Evolutionary conservation across 2,113 vertebrate genomes (phyloP).

Genomic region (Mormyrus iriodes): DNA sequence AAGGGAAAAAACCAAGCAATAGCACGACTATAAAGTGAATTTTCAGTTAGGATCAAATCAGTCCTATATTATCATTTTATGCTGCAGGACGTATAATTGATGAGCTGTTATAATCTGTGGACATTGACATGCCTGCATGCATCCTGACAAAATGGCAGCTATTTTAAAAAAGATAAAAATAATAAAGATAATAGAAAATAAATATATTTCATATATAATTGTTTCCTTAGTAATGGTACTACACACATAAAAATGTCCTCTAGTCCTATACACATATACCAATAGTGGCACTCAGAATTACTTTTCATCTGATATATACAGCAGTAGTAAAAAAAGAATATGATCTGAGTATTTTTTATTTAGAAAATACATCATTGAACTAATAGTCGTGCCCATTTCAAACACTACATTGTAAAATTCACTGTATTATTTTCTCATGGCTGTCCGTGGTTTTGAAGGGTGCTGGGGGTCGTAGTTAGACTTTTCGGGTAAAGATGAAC

Average conservation of each 20-base stretch:
- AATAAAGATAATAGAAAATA: constrained; percentile 40
- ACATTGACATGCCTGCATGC: constrained; percentile 84
- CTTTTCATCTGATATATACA: constrained; percentile 61
- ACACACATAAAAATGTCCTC: constrained; percentile 94
- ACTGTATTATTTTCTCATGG: neutral
- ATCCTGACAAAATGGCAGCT: constrained; percentile 74
- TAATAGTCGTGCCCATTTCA: constrained; percentile 12
- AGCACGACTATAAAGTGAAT: neutral
- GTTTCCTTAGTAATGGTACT: constrained; percentile 77
- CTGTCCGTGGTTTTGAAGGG: neutral
- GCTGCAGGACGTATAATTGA: neutral
- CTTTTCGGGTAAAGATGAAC: constrained; percentile 20
- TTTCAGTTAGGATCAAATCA: neutral
- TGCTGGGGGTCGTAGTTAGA: constrained; percentile 29
- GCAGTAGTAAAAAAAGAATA: constrained; percentile 59
- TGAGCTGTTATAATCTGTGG: constrained; percentile 40
- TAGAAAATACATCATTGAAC: constrained; percentile 28
- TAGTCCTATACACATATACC: constrained; percentile 84
- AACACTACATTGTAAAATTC: neutral
- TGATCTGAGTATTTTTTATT: constrained; percentile 38
- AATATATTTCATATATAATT: constrained; percentile 46
- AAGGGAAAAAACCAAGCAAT: neutral
- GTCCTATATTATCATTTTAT: neutral
- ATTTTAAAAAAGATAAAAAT: constrained; percentile 64
- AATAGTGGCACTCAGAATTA: constrained; percentile 35